These are phyloP conservation scores for Plutella xylostella DNA, from an alignment of 2,888 invertebrate species.

Conservation along the genomic window DNA sequence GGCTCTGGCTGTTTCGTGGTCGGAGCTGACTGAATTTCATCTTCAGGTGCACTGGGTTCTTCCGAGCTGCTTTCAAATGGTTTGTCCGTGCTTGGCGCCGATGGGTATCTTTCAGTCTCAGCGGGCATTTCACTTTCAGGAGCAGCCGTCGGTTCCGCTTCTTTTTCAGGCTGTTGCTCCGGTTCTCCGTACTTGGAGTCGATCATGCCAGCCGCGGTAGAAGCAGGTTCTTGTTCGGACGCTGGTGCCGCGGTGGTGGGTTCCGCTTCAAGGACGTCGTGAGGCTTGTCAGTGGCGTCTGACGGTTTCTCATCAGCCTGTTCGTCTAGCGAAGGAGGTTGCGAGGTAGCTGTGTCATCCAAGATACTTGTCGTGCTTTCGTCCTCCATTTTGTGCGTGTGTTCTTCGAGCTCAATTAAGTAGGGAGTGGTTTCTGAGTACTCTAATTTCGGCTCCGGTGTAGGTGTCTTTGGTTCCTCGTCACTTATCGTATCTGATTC, in stretches of 20 bases:
- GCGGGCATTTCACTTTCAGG: neutral
- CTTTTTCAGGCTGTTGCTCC: neutral
- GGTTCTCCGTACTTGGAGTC: neutral
- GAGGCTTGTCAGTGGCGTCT: neutral
- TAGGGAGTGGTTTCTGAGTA: slow-evolving; percentile 33
- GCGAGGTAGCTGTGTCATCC: slow-evolving; percentile 17
- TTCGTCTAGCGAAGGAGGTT: slow-evolving; percentile 34
- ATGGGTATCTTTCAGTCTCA: slow-evolving; percentile 16
- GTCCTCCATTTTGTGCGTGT: slow-evolving; percentile 32
- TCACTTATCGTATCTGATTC: no score
- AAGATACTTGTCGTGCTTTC: slow-evolving; percentile 18
- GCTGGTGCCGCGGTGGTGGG: neutral
- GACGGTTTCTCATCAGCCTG: slow-evolving; percentile 18
- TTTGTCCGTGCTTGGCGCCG: slow-evolving; percentile 16
- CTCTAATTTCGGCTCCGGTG: slow-evolving; percentile 7
- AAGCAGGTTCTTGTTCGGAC: neutral
- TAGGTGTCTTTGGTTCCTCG: slow-evolving; percentile 7
- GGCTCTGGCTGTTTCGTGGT: neutral
- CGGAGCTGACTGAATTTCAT: neutral
- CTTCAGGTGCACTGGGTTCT: neutral
- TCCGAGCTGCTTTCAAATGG: neutral
- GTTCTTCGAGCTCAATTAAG: slow-evolving; percentile 42
- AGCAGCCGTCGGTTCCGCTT: neutral
- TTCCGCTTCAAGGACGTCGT: neutral
- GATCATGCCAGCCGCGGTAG: neutral